Percentiles rank a stretch among this genome's conserved stretches.
These are phyloP conservation scores for Chrysogorgia sp. DNA, from an alignment of 92 coral and sea anemone genomes.

Conservation along the genomic window DNA sequence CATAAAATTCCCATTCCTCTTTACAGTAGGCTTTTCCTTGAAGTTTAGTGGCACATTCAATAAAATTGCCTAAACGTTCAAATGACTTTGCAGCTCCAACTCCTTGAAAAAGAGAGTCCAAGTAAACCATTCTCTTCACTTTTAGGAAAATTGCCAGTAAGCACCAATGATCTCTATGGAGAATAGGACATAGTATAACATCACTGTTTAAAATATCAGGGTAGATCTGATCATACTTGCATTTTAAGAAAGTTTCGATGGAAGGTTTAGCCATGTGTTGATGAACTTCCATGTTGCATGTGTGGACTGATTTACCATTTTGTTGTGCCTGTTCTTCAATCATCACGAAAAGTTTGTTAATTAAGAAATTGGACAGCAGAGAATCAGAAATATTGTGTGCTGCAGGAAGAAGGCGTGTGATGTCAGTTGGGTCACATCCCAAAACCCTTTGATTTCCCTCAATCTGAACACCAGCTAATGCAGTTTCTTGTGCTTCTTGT, in stretches of 20 bases:
- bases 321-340: slow-evolving; percentile 47
- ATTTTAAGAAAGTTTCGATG: slow-evolving; percentile 22
- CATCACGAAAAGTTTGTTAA: slow-evolving; percentile 32
- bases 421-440: slow-evolving; percentile 49
- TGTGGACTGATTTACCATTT: slow-evolving; percentile 27
- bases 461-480: slow-evolving; percentile 19
- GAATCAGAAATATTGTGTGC: slow-evolving; percentile 33
- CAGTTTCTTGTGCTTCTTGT: too few relatives aligned
- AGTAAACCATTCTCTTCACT: slow-evolving; percentile 61
- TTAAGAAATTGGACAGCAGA: slow-evolving; percentile 51
- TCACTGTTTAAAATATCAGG: slow-evolving; percentile 35
- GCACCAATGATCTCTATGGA: slow-evolving; percentile 59
- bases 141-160: slow-evolving; percentile 37
- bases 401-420: slow-evolving; percentile 46
- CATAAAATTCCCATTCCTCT: slow-evolving; percentile 48
- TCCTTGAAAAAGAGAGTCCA: slow-evolving; percentile 56
- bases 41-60: slow-evolving; percentile 27
- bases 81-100: slow-evolving; percentile 52
- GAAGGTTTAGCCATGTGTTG: slow-evolving; percentile 44
- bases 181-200: slow-evolving; percentile 48
- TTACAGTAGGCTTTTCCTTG: not conserved
- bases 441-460: slow-evolving; percentile 39
- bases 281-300: slow-evolving; percentile 51
- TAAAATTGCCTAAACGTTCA: slow-evolving; percentile 34
- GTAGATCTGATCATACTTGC: slow-evolving; percentile 40